Percentiles rank a stretch among this genome's conserved stretches.
Evolutionary conservation across 2,797 vertebrate genomes (phyloP).

Genomic region (Bradypodion pumilum): DNA sequence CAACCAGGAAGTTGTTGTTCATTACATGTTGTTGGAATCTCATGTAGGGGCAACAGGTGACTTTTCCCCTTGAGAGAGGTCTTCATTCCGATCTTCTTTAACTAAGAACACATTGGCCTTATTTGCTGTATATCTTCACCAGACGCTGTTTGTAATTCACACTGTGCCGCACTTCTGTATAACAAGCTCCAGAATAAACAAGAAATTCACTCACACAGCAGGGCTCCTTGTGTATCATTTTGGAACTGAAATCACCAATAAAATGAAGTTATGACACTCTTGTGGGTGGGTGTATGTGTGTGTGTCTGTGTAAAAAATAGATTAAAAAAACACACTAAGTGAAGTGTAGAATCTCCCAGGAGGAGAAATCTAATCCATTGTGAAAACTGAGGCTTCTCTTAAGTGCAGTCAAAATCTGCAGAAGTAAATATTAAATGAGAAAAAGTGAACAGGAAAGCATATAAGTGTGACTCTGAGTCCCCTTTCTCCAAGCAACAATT

Average conservation of each 20-base stretch:
- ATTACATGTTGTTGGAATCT: slow-evolving; percentile 1
- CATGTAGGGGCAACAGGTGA: background rate
- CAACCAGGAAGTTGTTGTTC: background rate
- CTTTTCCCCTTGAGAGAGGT: background rate
- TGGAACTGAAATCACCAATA: slow-evolving; percentile 3
- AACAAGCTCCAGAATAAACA: slow-evolving; percentile 62
- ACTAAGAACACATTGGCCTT: background rate
- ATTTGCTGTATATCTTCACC: slow-evolving; percentile 1
- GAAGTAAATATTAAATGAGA: too few species aligned
- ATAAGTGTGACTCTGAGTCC: too few species aligned
- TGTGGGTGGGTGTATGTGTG: too few species aligned
- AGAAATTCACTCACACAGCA: background rate
- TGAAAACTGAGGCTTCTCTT: too few species aligned
- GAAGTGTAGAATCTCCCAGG: too few species aligned
- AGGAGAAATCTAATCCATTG: too few species aligned
- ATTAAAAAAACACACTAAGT: too few species aligned
- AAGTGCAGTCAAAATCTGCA: too few species aligned
- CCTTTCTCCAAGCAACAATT: too few species aligned
- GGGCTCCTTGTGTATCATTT: background rate
- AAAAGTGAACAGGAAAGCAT: too few species aligned
- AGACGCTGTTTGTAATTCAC: background rate
- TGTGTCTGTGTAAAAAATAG: too few species aligned
- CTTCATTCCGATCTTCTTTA: background rate
- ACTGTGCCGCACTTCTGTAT: slow-evolving; percentile 21
- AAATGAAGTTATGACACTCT: too few species aligned